Conservation (phyloP, 2,113 vertebrate genomes). For the Mohoua ochrocephala region DNA sequence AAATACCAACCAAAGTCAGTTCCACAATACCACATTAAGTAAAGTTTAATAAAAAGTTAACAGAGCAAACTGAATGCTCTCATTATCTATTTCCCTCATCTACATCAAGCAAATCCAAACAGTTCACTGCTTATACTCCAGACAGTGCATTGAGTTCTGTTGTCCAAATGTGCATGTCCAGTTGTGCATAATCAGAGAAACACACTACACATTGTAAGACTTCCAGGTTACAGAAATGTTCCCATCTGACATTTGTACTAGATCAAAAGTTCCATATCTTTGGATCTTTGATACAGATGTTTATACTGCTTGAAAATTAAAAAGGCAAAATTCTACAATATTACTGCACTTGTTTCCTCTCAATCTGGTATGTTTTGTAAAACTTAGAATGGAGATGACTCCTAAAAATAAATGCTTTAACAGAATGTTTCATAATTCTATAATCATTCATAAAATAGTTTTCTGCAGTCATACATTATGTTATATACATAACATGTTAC, state of each 20-base stretch:
- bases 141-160: neutral
- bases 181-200: neutral
- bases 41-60: neutral
- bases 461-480: neutral
- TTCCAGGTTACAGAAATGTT: neutral
- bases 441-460: neutral
- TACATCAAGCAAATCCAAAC: neutral
- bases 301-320: neutral
- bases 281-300: neutral
- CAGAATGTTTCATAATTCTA: neutral
- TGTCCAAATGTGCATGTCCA: fast-evolving
- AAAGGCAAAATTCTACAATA: neutral
- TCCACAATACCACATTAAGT: neutral
- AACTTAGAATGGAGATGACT: neutral
- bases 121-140: neutral
- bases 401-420: neutral
- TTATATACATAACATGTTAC: no score
- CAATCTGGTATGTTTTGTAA: neutral
- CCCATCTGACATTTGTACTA: neutral
- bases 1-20: neutral
- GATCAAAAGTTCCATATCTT: neutral
- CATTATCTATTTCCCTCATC: neutral
- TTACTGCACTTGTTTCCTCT: neutral
- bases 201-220: neutral
- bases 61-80: neutral